These are phyloP conservation scores for Pangasius sanitwongsei DNA, from an alignment of 2,797 vertebrate species.

Conservation along the genomic window DNA sequence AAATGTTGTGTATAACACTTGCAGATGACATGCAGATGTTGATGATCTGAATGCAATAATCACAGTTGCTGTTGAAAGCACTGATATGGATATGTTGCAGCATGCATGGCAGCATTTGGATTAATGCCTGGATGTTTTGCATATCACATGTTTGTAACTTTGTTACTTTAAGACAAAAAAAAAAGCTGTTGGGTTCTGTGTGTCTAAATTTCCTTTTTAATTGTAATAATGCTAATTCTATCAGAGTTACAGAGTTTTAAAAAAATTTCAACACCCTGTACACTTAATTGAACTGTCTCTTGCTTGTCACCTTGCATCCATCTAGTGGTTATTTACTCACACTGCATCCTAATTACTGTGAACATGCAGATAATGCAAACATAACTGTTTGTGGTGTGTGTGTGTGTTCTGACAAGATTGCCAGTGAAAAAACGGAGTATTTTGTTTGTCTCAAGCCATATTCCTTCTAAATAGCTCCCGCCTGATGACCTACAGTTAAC, in stretches of 20 bases:
- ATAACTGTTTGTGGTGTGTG: neutral
- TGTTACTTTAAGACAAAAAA: neutral
- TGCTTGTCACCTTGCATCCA: conserved; percentile 28
- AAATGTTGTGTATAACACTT: neutral
- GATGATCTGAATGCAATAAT: neutral
- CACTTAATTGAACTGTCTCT: neutral
- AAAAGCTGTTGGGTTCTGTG: neutral
- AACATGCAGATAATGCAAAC: neutral
- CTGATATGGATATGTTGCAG: neutral
- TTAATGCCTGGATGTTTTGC: neutral
- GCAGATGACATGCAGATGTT: neutral
- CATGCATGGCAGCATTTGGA: neutral
- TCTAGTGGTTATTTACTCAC: conserved; percentile 46
- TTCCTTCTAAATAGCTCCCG: neutral
- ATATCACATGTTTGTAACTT: neutral
- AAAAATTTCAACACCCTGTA: neutral
- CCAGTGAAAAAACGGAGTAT: neutral
- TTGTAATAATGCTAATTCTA: neutral
- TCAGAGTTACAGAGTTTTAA: too few relatives aligned
- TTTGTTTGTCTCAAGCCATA: neutral
- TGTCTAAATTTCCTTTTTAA: neutral
- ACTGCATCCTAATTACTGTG: conserved; percentile 29
- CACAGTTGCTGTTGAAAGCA: neutral
- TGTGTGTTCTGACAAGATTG: neutral
- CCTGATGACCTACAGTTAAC: neutral